Evolutionary conservation across 2,888 invertebrate genomes (phyloP).

Genomic region (Boloria euphrosyne): DNA sequence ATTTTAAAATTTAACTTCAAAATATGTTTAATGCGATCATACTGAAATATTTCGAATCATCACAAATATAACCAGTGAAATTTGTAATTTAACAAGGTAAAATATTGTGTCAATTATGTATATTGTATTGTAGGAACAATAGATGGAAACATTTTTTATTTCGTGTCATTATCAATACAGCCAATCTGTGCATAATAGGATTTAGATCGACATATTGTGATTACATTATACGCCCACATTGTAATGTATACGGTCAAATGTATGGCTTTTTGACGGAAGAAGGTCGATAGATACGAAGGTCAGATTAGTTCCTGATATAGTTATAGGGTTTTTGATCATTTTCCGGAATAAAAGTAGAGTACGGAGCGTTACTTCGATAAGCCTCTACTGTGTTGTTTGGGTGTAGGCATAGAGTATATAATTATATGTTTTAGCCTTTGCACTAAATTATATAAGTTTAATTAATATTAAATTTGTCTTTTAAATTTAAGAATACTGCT

Average conservation of each 20-base stretch:
- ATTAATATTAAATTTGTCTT: background rate
- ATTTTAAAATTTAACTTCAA: too few relatives aligned
- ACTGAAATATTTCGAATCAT: slow-evolving; percentile 6
- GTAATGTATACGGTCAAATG: too few relatives aligned
- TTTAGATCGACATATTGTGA: background rate
- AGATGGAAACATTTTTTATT: slow-evolving; percentile 2
- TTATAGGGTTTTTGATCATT: too few relatives aligned
- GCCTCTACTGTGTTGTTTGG: background rate
- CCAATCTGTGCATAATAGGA: background rate
- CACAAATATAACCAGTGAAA: slow-evolving; percentile 22
- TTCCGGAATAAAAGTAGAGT: too few relatives aligned
- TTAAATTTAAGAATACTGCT: slow-evolving; percentile 6
- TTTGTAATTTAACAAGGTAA: background rate
- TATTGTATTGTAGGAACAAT: background rate
- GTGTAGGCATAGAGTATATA: background rate
- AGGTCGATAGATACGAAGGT: too few relatives aligned
- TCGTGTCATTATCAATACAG: background rate
- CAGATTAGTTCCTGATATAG: too few relatives aligned
- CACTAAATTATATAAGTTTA: too few relatives aligned
- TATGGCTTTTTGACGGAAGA: too few relatives aligned
- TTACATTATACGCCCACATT: background rate
- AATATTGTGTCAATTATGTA: slow-evolving; percentile 13
- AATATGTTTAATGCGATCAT: background rate
- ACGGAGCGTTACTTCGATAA: too few relatives aligned
- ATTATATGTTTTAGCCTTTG: too few relatives aligned